These are phyloP conservation scores for Eristalinus aeneus DNA, from an alignment of 2,888 invertebrate species.

Conservation along the genomic window DNA sequence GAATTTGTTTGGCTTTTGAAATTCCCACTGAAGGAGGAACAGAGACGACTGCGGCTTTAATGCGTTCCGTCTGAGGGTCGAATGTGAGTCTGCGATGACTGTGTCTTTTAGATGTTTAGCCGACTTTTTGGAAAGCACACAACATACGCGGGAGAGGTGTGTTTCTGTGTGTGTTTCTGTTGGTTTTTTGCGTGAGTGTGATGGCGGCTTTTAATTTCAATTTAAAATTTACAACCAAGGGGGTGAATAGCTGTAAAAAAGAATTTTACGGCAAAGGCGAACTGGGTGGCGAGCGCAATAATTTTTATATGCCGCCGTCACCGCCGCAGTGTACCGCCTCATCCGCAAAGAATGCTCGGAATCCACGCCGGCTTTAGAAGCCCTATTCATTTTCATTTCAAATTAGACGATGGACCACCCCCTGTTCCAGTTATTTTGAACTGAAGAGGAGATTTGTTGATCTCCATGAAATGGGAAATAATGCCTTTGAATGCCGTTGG, in stretches of 20 bases:
- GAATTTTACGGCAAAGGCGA: neutral
- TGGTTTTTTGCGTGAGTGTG: neutral
- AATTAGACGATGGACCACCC: neutral
- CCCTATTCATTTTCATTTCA: neutral
- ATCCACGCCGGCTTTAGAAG: neutral
- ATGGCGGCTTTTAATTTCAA: neutral
- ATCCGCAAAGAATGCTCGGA: neutral
- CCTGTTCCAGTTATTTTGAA: neutral
- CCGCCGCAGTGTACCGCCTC: neutral
- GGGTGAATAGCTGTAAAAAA: neutral
- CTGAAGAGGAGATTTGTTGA: neutral
- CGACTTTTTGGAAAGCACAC: slow-evolving; percentile 29
- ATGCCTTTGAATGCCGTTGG: neutral
- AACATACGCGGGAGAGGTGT: neutral
- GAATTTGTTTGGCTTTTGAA: slow-evolving; percentile 34
- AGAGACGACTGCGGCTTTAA: slow-evolving; percentile 25
- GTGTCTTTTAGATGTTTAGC: slow-evolving; percentile 56
- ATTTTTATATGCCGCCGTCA: too few relatives aligned
- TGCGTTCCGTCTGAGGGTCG: slow-evolving; percentile 43
- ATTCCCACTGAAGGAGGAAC: slow-evolving; percentile 31
- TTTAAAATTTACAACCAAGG: slow-evolving; percentile 4
- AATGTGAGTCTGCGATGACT: slow-evolving; percentile 43
- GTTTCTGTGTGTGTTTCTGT: neutral
- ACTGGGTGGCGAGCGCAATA: neutral
- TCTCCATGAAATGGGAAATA: neutral